Base-by-base conservation (phyloP, 2,797 vertebrate genomes). In the Cephalopachus bancanus region DNA sequence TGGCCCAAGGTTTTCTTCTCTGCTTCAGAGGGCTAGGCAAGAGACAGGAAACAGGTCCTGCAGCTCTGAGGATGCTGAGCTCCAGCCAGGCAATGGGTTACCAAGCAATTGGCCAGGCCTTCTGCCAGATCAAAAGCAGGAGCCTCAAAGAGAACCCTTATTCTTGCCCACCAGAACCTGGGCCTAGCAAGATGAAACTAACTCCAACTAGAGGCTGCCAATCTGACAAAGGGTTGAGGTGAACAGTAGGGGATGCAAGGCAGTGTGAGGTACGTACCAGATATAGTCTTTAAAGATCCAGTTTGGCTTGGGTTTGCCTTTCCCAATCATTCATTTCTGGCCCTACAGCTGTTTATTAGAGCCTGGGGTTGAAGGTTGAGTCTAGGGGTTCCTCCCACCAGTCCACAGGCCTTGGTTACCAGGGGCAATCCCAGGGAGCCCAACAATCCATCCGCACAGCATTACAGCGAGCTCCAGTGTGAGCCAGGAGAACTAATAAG, bases 191-290 rank as follows among this genome's bases (percentile, higher is more conserved):
- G 33, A 44, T 7, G 5, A 93, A 53, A 28, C 10, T 74, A 57
- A 93, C 22, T 87, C 75, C 81, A 94, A 37, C 30, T 64, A 37
- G 37, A 95, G 44, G 62, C 22, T 95, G 75, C 74, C 57, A 14
- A 10, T 26, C 33, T 86, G 30, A 79, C 78, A 49, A 59, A 92
- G 24, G n/a, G 10, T 59, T 67, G 7, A 93, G 15, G 65, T 65
- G 72, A 53, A 92, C 20, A 69, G 20, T 8, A 19, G 9, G n/a
- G 33, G 3, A 87, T 37, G 49, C 74, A 83, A 93, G 59, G 72
- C 12, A 87, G 57, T 69, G 80, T 59, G 17, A 89, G 16, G 9
- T 75, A 57, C 9, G 1, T 53, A 44, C 51, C 83, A 91, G 20
- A 53, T 14, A 15, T 4, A 62, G n/a, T 76, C 75, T 95, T 51